Base-by-base conservation (phyloP, 2,888 invertebrate species). In the Nephrotoma guestfalica region DNA sequence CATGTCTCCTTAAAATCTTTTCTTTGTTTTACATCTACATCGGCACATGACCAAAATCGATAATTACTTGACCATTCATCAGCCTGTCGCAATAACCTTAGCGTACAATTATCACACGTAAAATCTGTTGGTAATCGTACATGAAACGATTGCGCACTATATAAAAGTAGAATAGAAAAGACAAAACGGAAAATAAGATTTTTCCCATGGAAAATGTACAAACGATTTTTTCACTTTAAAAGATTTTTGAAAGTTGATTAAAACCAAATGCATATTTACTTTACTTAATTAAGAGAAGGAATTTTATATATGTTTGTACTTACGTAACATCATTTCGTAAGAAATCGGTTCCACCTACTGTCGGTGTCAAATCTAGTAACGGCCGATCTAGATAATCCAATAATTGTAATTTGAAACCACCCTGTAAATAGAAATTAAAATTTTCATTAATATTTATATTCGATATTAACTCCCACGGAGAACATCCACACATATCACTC, bases 1-100 rank as follows among this genome's bases (percentile, higher is more conserved):
- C 98, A 98, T 0, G 94, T 94, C 91, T 97, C 97, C 88, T 95
- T 94, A 91, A 95, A 97, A 83, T 94, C 93, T 90, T 95, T 96
- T 86, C 94, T 45, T 87, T 89, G 90, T 88, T 94, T 92, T 87
- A 98, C 96, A 89, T 98, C 97, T 86, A 99, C 96, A 91, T 99
- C 98, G 2, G 98, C 96, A 90, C 99, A 99, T 0, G 97, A 97
- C 97, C 97, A 98, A 93, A 99, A 98, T 88, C 95, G 93, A 92
- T 98, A 98, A 89, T 93, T 94, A 87, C 93, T 92, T 0, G 95
- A 94, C 97, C 98, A 98, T 92, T 99, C 98, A 41, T 94, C 94
- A 0, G 98, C 98, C 92, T 98, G 97, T 0, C 98, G 93, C 86
- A 97, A 93, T 88, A 99, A 93, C 87, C 98, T 94, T 57, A 99